A percentile compares a stretch with the other conserved stretches of the same genome.
Conservation (phyloP, 1,140 invertebrate species). For the Calliopsis andreniformis region DNA sequence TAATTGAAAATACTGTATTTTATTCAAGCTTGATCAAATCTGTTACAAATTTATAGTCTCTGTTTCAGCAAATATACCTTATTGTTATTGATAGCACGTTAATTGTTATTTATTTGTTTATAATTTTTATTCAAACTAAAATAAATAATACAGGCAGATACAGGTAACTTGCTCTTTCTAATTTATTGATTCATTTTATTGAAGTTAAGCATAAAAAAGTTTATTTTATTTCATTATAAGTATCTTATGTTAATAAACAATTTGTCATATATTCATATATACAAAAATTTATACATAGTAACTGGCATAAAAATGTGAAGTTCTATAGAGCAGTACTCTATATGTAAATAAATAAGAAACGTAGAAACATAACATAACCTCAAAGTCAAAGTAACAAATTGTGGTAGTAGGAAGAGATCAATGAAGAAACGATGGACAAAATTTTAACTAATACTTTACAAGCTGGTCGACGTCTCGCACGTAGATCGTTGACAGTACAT, state of each 20-base stretch:
- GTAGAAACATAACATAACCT: neutral
- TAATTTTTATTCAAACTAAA: neutral
- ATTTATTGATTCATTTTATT: too few species aligned
- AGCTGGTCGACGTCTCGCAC: conserved; percentile 42
- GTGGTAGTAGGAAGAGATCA: neutral
- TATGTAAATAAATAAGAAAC: too few species aligned
- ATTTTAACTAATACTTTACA: conserved; percentile 56
- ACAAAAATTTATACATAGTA: too few species aligned
- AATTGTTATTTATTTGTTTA: conserved; percentile 13
- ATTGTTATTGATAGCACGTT: conserved; percentile 25
- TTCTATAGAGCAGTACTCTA: too few species aligned
- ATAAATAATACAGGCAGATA: too few species aligned
- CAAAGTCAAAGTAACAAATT: neutral
- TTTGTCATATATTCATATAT: too few species aligned
- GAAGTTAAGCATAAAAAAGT: too few species aligned
- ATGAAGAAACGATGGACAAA: conserved; percentile 65
- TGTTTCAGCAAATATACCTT: conserved; percentile 34
- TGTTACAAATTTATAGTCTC: conserved; percentile 30
- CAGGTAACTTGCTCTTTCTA: too few species aligned
- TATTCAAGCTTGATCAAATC: conserved; percentile 3
- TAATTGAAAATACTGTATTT: neutral
- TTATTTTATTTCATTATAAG: too few species aligned
- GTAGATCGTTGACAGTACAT: conserved; percentile 34
- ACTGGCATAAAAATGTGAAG: too few species aligned
- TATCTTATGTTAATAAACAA: too few species aligned